Conservation (phyloP, 2,888 invertebrate genomes). For the Eupeodes luniger region DNA sequence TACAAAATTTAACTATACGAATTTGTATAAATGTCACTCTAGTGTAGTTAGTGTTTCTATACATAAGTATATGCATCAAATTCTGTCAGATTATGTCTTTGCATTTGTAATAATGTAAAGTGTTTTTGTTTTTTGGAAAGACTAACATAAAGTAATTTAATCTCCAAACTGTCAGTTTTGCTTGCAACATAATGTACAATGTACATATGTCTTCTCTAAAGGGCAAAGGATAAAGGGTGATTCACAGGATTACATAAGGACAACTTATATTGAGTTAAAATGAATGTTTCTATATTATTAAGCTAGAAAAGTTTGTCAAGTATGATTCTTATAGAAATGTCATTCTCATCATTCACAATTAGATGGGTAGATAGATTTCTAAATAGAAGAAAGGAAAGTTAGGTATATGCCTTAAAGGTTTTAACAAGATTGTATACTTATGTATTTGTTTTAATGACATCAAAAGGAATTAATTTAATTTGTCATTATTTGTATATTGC, state of each 20-base stretch:
- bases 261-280: constrained; percentile 35
- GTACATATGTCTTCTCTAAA: neutral
- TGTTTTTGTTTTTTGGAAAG: constrained; percentile 11
- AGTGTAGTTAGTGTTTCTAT: neutral
- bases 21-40: constrained; percentile 32
- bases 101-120: constrained; percentile 22
- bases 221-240: neutral
- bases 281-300: neutral
- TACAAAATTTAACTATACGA: neutral
- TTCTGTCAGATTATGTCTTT: neutral
- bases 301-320: constrained; percentile 30
- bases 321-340: constrained; percentile 25
- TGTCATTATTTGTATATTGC: neutral
- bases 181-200: neutral
- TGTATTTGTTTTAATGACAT: neutral
- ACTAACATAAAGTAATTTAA: constrained; percentile 36
- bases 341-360: constrained; percentile 10
- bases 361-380: neutral
- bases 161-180: neutral
- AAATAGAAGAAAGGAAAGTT: neutral
- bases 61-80: no score
- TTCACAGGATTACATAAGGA: constrained; percentile 11
- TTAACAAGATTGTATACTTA: neutral
- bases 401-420: neutral
- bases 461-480: neutral